These are phyloP conservation scores for Andrena fulva DNA, from an alignment of 2,888 invertebrate genomes.

Conservation along the genomic window DNA sequence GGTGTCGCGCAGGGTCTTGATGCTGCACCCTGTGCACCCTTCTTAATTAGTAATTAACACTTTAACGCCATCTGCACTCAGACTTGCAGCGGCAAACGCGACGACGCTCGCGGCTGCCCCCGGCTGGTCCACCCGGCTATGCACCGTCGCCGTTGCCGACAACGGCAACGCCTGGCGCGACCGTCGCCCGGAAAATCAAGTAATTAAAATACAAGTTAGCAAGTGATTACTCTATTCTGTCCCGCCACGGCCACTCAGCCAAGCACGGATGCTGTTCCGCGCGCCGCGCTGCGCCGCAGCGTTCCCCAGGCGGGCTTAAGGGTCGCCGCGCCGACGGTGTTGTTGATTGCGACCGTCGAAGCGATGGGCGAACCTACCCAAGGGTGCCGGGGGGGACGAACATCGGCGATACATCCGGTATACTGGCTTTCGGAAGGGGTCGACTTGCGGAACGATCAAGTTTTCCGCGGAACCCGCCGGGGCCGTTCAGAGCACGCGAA, in stretches of 20 bases:
- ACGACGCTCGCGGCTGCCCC: conserved; percentile 27
- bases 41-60: conserved; percentile 85
- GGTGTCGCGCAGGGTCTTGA: conserved; percentile 82
- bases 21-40: conserved; percentile 78
- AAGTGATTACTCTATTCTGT: conserved; percentile 75
- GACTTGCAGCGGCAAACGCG: conserved; percentile 69
- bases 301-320: conserved; percentile 52
- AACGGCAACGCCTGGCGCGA: conserved; percentile 39
- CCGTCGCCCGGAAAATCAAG: conserved; percentile 73
- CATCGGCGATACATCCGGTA: conserved; percentile 44
- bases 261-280: conserved; percentile 55
- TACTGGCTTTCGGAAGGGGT: conserved; percentile 41
- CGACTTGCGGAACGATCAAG: conserved; percentile 42
- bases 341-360: conserved; percentile 58
- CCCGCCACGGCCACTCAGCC: conserved; percentile 64
- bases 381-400: conserved; percentile 21
- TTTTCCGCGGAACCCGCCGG: conserved; percentile 40
- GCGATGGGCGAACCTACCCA: conserved; percentile 40
- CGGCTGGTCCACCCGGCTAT: conserved; percentile 9
- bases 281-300: conserved; percentile 8
- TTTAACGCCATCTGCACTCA: conserved; percentile 81
- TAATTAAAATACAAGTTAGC: conserved; percentile 78
- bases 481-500: conserved; percentile 12
- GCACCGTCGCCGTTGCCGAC: conserved; percentile 28
- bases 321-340: conserved; percentile 39